phyloP scores from a whole-genome alignment of 2,888 invertebrate genomes.

The Ennomos quercinarius region DNA sequence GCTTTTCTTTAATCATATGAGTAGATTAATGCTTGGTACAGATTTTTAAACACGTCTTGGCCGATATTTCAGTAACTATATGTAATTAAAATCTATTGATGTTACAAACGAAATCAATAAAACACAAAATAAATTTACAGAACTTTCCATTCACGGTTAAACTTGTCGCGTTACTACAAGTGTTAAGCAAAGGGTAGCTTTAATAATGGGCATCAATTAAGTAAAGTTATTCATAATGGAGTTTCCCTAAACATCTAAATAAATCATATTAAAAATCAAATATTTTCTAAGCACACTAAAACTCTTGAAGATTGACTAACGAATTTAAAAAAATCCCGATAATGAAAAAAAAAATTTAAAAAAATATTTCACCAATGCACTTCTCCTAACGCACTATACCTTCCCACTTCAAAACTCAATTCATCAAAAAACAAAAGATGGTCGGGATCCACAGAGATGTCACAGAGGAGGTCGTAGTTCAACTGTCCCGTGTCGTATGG shows the following conservation, averaged over 20 bases:
- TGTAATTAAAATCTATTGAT: too few relatives aligned
- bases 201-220: conserved; percentile 7
- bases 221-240: conserved; percentile 4
- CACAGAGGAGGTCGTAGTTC: conserved; percentile 62
- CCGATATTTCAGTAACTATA: too few relatives aligned
- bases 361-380: too few relatives aligned
- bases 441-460: conserved; percentile 50
- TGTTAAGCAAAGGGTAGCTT: conserved; percentile 2
- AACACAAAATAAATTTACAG: neutral
- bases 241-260: too few relatives aligned
- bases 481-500: conserved; percentile 71
- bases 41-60: too few relatives aligned
- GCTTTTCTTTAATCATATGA: too few relatives aligned
- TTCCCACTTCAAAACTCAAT: conserved; percentile 22
- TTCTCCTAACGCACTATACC: too few relatives aligned
- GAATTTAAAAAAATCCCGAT: too few relatives aligned
- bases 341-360: too few relatives aligned
- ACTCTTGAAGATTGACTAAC: conserved; percentile 1
- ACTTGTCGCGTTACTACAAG: neutral
- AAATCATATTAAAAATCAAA: too few relatives aligned
- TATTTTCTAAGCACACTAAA: neutral
- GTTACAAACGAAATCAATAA: neutral
- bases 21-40: too few relatives aligned
- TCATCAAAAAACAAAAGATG: conserved; percentile 48
- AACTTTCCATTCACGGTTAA: neutral